Evolutionary conservation across 2,797 vertebrate species (phyloP).

Genomic region (Enteromius thamalakanensis): DNA sequence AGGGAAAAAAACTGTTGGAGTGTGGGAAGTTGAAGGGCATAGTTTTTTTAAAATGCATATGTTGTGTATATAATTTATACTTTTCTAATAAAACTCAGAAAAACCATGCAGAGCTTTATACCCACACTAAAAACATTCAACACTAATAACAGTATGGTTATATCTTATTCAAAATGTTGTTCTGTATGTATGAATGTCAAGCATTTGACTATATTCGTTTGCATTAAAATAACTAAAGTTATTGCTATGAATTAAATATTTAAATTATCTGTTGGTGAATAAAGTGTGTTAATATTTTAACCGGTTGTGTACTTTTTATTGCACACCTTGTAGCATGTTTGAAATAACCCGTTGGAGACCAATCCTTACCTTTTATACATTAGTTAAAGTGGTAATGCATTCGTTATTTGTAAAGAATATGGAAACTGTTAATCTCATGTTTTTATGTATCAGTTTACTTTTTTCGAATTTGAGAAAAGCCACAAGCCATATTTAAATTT

Average conservation of each 20-base stretch:
- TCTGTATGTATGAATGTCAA: not conserved
- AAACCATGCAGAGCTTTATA: not conserved
- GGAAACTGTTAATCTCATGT: not conserved
- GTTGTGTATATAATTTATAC: not conserved
- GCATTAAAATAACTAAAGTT: not conserved
- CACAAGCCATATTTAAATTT: not conserved
- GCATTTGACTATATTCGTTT: not conserved
- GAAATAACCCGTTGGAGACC: not conserved
- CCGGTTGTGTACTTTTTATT: not conserved
- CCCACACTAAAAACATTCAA: not conserved
- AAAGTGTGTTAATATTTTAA: not conserved
- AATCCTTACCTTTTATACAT: not conserved
- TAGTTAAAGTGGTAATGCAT: not conserved
- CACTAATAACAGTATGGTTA: not conserved
- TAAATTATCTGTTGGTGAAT: not conserved
- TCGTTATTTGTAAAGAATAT: conserved; percentile 7
- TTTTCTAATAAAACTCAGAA: not conserved
- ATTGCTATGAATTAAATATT: not conserved
- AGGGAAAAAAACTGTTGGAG: not conserved
- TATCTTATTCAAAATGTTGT: not conserved
- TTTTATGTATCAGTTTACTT: not conserved
- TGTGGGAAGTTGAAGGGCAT: not conserved
- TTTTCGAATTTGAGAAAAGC: not conserved
- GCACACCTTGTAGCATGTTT: not conserved
- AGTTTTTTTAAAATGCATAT: not conserved